phyloP scores from a whole-genome alignment of 2,888 invertebrate species.

The Drosophila anceps region DNA sequence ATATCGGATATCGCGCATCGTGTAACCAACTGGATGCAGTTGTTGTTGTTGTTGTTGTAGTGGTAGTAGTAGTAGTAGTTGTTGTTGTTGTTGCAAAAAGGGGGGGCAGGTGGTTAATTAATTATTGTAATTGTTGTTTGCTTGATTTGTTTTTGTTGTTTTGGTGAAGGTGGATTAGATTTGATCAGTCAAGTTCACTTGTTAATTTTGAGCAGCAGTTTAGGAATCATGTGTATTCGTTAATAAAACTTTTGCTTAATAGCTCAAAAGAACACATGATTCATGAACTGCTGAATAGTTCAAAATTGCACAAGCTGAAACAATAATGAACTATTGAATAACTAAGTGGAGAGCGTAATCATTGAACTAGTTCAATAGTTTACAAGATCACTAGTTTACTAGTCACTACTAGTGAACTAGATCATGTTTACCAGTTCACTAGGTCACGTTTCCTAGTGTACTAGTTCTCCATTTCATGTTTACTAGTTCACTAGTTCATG shows the following conservation, averaged over 20 bases:
- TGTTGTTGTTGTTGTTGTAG: slow-evolving; percentile 38
- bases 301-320: neutral
- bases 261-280: neutral
- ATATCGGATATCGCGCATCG: slow-evolving; percentile 98
- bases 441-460: neutral
- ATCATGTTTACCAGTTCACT: neutral
- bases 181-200: slow-evolving; percentile 3
- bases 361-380: neutral
- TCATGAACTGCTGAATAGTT: neutral
- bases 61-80: slow-evolving; percentile 16
- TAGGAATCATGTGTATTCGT: too few relatives aligned
- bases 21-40: slow-evolving; percentile 93
- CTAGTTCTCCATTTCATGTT: neutral
- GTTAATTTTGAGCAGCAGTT: neutral
- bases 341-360: neutral
- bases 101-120: slow-evolving; percentile 76
- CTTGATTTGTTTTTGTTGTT: slow-evolving; percentile 38
- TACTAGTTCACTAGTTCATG: neutral
- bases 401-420: neutral
- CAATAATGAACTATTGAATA: neutral
- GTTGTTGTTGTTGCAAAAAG: slow-evolving; percentile 73
- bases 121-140: slow-evolving; percentile 62
- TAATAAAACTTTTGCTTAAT: neutral
- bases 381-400: too few relatives aligned
- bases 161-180: slow-evolving; percentile 26